These are phyloP conservation scores for Circaetus cinerascens DNA, from an alignment of 2,113 vertebrate species.

Conservation along the genomic window DNA sequence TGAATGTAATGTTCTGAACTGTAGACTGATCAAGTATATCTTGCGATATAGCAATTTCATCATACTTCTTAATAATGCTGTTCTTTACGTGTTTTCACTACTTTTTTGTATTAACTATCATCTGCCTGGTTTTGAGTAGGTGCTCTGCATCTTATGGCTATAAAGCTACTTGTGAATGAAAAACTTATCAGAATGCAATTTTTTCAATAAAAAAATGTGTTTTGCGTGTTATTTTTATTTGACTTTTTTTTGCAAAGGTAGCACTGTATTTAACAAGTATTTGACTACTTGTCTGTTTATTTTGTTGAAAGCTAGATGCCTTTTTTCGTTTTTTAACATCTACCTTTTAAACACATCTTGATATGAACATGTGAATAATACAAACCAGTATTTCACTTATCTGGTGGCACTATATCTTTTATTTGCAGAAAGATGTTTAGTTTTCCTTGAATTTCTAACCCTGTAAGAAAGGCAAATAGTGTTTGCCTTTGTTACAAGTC, in stretches of 20 bases:
- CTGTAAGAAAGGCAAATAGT: background rate
- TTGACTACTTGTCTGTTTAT: background rate
- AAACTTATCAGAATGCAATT: background rate
- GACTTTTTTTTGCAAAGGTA: background rate
- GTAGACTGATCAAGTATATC: background rate
- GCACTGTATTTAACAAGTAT: background rate
- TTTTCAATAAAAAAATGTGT: background rate
- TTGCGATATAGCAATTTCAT: background rate
- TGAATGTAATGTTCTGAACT: background rate
- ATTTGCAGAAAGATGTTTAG: background rate
- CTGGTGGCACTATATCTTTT: background rate
- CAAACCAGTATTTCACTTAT: background rate
- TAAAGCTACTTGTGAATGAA: background rate
- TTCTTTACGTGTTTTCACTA: background rate
- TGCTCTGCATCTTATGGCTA: background rate
- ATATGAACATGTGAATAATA: background rate
- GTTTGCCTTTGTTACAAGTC: background rate
- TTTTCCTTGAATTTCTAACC: background rate
- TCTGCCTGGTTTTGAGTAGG: background rate
- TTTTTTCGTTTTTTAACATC: background rate
- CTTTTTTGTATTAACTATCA: background rate
- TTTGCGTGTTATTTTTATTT: background rate
- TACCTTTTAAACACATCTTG: background rate
- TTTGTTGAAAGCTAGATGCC: background rate
- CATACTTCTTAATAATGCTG: background rate